phyloP scores from a whole-genome alignment of 2,797 vertebrate genomes.

The Onychomys arenicola region DNA sequence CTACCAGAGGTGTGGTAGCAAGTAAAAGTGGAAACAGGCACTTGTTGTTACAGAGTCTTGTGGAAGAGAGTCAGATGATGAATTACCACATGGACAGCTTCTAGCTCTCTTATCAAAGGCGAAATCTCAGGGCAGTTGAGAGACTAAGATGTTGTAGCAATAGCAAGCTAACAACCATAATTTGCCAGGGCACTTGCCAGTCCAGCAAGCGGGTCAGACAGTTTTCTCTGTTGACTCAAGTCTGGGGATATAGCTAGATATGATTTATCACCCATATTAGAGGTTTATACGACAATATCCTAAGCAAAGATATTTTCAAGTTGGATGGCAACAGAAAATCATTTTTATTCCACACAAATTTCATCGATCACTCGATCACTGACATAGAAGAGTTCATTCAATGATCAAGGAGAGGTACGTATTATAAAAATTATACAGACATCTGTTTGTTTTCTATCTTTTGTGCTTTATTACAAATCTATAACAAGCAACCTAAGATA shows the following conservation, averaged over 20 bases:
- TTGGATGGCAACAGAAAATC: slow-evolving; percentile 21
- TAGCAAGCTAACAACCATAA: slow-evolving; percentile 55
- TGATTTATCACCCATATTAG: slow-evolving; percentile 27
- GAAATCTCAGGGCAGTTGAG: slow-evolving; percentile 4
- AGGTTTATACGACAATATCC: neutral
- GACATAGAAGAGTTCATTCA: slow-evolving; percentile 18
- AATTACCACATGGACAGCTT: slow-evolving; percentile 70
- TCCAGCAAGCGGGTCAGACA: slow-evolving; percentile 17
- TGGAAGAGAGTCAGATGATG: slow-evolving; percentile 66
- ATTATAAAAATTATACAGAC: neutral
- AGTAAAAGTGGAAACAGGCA: slow-evolving; percentile 56
- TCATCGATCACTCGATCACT: slow-evolving; percentile 3
- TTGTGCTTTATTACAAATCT: neutral
- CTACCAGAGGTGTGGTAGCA: slow-evolving; percentile 70
- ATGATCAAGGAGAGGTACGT: neutral
- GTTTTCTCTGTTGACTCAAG: slow-evolving; percentile 2
- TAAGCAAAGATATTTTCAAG: slow-evolving; percentile 35
- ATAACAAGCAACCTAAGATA: neutral
- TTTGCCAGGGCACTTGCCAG: neutral
- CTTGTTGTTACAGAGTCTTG: slow-evolving; percentile 66
- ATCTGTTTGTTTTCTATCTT: slow-evolving; percentile 12
- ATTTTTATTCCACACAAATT: slow-evolving; percentile 50
- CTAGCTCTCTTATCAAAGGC: slow-evolving; percentile 2
- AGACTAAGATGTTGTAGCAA: neutral
- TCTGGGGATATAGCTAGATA: slow-evolving; percentile 9